Conservation (phyloP, 2,113 vertebrate genomes). For the Muscicapa adusta region DNA sequence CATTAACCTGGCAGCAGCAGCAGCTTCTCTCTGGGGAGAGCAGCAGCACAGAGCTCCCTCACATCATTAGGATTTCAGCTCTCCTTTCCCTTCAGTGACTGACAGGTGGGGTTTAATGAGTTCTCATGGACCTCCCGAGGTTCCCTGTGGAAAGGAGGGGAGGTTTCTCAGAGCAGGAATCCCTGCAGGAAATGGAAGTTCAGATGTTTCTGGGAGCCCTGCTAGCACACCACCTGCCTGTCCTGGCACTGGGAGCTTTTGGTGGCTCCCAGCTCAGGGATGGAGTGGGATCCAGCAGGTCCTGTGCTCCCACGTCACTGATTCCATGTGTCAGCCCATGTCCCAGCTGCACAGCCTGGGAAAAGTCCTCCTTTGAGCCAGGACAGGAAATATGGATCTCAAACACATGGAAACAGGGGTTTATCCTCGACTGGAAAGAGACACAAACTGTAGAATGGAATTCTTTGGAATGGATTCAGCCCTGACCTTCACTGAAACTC, state of each 20-base stretch:
- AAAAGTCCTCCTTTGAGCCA: not conserved
- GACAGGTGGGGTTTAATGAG: not conserved
- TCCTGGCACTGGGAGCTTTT: accelerated
- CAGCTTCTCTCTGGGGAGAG: not conserved
- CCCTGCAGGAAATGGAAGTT: not conserved
- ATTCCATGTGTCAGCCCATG: not conserved
- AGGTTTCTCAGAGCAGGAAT: not conserved
- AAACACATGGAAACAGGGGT: not conserved
- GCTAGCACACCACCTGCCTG: not conserved
- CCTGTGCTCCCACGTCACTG: not conserved
- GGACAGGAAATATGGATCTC: not conserved
- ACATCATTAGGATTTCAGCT: not conserved
- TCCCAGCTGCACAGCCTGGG: not conserved
- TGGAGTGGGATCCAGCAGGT: not conserved
- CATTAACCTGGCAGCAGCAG: not conserved
- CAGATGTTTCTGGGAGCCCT: not conserved
- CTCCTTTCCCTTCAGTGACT: not conserved
- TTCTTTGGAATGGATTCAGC: not conserved
- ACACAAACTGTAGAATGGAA: not conserved
- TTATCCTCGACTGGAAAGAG: not conserved
- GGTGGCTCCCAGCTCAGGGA: not conserved
- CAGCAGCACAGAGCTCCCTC: not conserved
- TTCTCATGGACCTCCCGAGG: not conserved
- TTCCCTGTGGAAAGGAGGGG: not conserved
- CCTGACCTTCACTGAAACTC: not conserved